Evolutionary conservation across 2,797 vertebrate species (phyloP).

Genomic region (Calcarius lapponicus): DNA sequence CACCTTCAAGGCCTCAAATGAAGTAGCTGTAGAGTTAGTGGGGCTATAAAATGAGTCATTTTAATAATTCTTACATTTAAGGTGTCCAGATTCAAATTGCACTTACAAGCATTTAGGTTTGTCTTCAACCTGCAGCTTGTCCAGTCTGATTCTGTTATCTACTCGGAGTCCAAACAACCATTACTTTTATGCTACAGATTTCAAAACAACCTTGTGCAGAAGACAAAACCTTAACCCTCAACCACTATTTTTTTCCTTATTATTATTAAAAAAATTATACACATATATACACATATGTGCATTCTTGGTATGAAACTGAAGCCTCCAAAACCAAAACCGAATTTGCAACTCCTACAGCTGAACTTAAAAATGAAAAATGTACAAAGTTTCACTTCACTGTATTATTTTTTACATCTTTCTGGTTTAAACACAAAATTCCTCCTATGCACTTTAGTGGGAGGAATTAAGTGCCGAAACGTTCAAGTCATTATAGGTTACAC

Average conservation of each 20-base stretch:
- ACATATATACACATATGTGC: rapidly evolving
- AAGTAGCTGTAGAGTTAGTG: background rate
- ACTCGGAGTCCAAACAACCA: background rate
- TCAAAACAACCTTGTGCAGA: background rate
- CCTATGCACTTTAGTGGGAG: background rate
- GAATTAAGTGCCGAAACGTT: background rate
- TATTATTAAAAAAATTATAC: background rate
- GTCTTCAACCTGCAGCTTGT: background rate
- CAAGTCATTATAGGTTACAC: background rate
- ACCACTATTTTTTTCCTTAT: background rate
- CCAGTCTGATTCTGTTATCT: background rate
- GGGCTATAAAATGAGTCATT: background rate
- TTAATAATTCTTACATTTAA: background rate
- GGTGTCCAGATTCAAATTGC: background rate
- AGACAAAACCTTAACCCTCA: background rate
- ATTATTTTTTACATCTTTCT: background rate
- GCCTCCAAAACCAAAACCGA: background rate
- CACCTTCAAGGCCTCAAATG: background rate
- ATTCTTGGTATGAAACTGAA: background rate
- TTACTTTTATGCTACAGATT: background rate
- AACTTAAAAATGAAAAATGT: background rate
- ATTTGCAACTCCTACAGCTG: background rate
- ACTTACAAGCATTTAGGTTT: background rate
- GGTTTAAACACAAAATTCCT: conserved; percentile 15
- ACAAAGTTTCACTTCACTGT: background rate